Base-by-base conservation (phyloP, 1,140 invertebrate species). In the Drosophila elegans region DNA sequence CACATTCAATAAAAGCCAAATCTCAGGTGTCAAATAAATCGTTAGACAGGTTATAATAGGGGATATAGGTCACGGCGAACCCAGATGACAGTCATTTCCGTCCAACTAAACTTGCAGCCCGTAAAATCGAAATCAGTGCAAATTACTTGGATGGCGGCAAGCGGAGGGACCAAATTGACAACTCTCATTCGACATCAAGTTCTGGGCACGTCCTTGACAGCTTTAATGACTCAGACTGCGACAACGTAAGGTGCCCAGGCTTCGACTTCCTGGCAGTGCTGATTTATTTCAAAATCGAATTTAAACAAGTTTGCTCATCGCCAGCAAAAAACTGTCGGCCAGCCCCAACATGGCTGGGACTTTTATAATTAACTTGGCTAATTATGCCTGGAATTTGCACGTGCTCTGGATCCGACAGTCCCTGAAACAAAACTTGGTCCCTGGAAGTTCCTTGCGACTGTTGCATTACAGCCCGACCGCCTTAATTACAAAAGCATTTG, bases 341-440 rank as follows among this genome's bases (percentile, higher is more conserved):
- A 49, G 48, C 72, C 64, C 68, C 46, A 49, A 39, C 60, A 62
- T 53, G 57, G 62, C 53, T 46, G 54, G 83, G 81, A 77, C 63
- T 76, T 88, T 76, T 69, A 78, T 88, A 86, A 86, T 86, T 86
- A 86, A 76, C 79, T 86, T 76, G 83, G 83, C 71, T 86, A 88
- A 86, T 86, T 88, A 88, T 73, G 84, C 49, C 62, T 69, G 73
- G 73, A 68, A 79, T 80, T 72, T 86, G 75, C 76, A 88, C 82
- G 82, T 86, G 83, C 74, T 79, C 60, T 48, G 59, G 42, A 52
- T 49, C 41, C 59, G 13, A 44, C 52, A 27, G 48, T 71, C 42
- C 57, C 55, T 45, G 49, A 41, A 53, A 11, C 41, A 39, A 11
- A 42, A 75, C 39, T 75, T 71, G 42, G 59, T 57, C 52, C 11